These are phyloP conservation scores for Standfussiana lucernea DNA, from an alignment of 2,888 invertebrate species.

Conservation along the genomic window DNA sequence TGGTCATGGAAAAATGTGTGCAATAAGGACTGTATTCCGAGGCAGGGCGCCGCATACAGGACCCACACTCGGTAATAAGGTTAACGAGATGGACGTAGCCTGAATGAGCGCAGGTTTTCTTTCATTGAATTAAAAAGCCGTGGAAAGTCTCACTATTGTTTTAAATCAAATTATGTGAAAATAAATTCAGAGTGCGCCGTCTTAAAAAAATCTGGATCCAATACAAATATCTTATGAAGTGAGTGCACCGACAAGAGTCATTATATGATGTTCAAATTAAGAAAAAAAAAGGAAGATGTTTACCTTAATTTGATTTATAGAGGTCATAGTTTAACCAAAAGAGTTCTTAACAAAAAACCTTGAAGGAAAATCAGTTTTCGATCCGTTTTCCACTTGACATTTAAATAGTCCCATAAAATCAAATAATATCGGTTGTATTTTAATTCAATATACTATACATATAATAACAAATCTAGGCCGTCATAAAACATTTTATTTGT, in stretches of 20 bases:
- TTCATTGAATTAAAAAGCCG: conserved; percentile 79
- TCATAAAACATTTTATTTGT: conserved; percentile 28
- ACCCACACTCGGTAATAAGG: conserved; percentile 83
- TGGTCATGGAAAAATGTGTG: conserved; percentile 67
- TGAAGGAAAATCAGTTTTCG: background rate
- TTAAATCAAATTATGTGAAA: conserved; percentile 41
- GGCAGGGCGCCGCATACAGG: conserved; percentile 69
- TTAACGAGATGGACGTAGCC: conserved; percentile 84
- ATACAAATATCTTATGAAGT: conserved; percentile 12
- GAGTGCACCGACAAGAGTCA: background rate
- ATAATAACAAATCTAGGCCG: conserved; percentile 4
- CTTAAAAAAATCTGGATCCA: conserved; percentile 16
- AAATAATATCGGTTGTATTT: conserved; percentile 20
- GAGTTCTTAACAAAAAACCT: background rate
- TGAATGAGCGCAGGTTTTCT: conserved; percentile 81
- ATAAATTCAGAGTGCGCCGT: conserved; percentile 21
- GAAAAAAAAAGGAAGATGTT: background rate
- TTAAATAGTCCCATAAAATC: conserved; percentile 2
- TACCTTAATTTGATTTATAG: background rate
- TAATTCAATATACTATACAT: conserved; percentile 7
- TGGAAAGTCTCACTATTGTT: conserved; percentile 56
- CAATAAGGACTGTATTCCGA: conserved; percentile 62
- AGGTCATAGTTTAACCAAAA: background rate
- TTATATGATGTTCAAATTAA: background rate
- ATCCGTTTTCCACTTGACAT: background rate